Conservation (phyloP, 2,888 invertebrate species). For the Aphodius granarius region DNA sequence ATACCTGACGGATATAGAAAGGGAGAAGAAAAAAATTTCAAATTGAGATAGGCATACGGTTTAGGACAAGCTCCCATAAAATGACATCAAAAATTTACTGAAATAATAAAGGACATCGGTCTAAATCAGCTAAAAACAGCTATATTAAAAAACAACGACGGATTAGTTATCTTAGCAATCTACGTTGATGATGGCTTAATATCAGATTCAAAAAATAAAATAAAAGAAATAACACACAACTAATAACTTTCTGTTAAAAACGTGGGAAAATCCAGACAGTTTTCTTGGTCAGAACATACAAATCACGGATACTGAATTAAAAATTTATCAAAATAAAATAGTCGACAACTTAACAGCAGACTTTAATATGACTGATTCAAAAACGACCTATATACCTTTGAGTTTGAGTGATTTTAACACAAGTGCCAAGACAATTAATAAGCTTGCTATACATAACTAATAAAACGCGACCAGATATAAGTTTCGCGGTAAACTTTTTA, state of each 20-base stretch:
- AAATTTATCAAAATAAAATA: background rate
- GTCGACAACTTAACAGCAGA: background rate
- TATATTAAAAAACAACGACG: constrained; percentile 16
- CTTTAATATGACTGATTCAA: background rate
- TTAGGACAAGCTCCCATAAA: constrained; percentile 23
- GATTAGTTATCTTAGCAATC: constrained; percentile 8
- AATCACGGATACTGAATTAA: background rate
- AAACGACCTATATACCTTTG: background rate
- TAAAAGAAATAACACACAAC: background rate
- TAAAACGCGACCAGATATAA: background rate
- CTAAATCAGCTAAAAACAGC: background rate
- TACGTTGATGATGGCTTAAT: constrained; percentile 29
- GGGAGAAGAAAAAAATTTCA: background rate
- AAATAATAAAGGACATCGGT: background rate
- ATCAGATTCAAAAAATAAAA: background rate
- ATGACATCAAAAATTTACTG: constrained; percentile 25
- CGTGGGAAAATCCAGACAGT: background rate
- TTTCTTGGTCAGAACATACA: background rate
- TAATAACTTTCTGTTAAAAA: background rate
- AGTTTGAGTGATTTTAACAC: constrained; percentile 1
- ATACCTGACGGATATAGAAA: constrained; percentile 25
- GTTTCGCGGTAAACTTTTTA: background rate
- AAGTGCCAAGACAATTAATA: background rate
- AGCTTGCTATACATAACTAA: background rate
- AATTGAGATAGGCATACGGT: background rate